A percentile compares a stretch with the other conserved stretches of the same genome.
Evolutionary conservation across 1,140 invertebrate species (phyloP).

Genomic region (Drosophila saltans): DNA sequence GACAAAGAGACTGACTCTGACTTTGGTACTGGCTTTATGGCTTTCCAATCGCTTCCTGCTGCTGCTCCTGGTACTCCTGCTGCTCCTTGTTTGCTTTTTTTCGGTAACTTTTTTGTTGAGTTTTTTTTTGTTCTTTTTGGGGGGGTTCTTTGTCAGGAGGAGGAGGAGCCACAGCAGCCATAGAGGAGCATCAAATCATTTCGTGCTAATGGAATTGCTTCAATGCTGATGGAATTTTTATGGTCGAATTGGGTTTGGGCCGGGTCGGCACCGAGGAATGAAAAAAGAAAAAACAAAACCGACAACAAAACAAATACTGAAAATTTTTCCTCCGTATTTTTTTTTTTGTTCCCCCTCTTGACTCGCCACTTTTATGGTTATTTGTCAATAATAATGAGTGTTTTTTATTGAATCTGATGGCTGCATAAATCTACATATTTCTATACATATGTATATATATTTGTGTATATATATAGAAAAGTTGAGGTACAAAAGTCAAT

Average conservation of each 20-base stretch:
- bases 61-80: slow-evolving; percentile 10
- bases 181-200: slow-evolving; percentile 74
- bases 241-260: slow-evolving; percentile 39
- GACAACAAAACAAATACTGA: neutral
- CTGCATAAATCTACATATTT: slow-evolving; percentile 8
- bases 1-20: slow-evolving; percentile 10
- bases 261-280: neutral
- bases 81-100: slow-evolving; percentile 26
- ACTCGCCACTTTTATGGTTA: slow-evolving; percentile 42
- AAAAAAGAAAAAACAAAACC: slow-evolving; percentile 24
- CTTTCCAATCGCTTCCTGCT: slow-evolving; percentile 67
- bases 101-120: slow-evolving; percentile 7
- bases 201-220: slow-evolving; percentile 77
- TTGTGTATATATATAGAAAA: neutral
- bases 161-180: slow-evolving; percentile 48
- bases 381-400: slow-evolving; percentile 55
- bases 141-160: neutral
- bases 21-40: slow-evolving; percentile 55
- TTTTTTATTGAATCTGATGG: slow-evolving; percentile 14
- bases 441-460: neutral
- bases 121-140: neutral
- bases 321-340: slow-evolving; percentile 30
- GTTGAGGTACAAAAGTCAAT: slow-evolving; percentile 5
- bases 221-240: slow-evolving; percentile 74
- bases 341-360: neutral